Base-by-base conservation (phyloP, 2,797 vertebrate genomes). In the Acanthiza pusilla region DNA sequence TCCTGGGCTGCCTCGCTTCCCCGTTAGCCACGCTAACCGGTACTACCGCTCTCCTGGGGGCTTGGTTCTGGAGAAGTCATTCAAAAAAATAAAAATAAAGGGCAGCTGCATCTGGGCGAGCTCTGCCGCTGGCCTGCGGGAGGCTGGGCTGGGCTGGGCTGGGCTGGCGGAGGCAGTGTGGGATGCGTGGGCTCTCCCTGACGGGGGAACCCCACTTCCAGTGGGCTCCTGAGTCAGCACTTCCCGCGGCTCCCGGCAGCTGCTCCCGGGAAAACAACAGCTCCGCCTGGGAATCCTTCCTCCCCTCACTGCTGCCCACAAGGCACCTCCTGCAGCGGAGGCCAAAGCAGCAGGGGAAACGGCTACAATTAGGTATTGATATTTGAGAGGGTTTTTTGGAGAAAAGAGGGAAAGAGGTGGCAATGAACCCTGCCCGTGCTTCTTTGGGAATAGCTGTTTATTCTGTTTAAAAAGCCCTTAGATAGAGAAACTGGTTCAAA, bases 171-270 rank as follows among this genome's bases (percentile, higher is more conserved):
- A 13, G 47, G 55, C 53, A 19, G 23, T 1, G 61, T 2, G 61
- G 85, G 81, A 57, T 78, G 79, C 61, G 29, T 19, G 94, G 93
- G 91, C 79, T 95, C 77, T 91, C 89, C 82, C 47, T 27, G 21
- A 16, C 58, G 26, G 47, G 91, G 96, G 91, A 90, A 89, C 65
- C 83, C 92, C 95, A 27, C 76, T 51, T 36, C 45, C 81, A 1
- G 26, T 50, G 88, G 88, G 84, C 74, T 73, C 90, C 91, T 29
- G 94, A 91, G 80, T 82, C 90, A 81, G 90, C 90, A 9, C 65
- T 30, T 72, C 25, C 45, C 67, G 63, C 18, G 3, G 32, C 65
- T 78, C 29, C 7, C 4, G 9, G 29, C 29, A 30, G 23, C 25
- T 48, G 50, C 12, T 75, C 43, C 82, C 18, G 73, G 50, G 27